Base-by-base conservation (phyloP, 2,888 invertebrate species). In the Trypoxylon attenuatum region DNA sequence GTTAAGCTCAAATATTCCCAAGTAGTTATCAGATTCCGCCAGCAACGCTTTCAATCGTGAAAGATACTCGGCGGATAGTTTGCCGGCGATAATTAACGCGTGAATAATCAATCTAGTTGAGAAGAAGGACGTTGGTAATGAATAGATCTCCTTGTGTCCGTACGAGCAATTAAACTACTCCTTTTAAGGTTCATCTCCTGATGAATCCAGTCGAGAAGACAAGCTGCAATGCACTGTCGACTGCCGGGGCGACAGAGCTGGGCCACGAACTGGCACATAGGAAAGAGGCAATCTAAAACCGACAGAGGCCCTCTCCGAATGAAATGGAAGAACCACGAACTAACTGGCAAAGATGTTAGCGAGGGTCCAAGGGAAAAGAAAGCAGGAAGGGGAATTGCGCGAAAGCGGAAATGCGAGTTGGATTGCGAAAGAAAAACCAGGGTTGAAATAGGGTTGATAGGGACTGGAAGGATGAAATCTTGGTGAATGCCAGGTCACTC, bases 401-500 rank as follows among this genome's bases (percentile, higher is more conserved):
- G 43, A 25, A 5, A 29, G 21, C 18, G 33, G 22, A 6, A 4
- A 21, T 25, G 13, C 15, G 46, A 13, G 33, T 15, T 8, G 18
- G 5, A 16, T 16, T 41, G 27, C 18, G 10, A 21, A 25, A 33
- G 13, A 18, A 47, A 1, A 21, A 53, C 19, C 19, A 23, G 27
- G 47, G 45, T n/a, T n/a, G 23, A 21, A 33, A 41, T 19, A 33
- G 39, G n/a, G 21, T n/a, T n/a, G n/a, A n/a, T n/a, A n/a, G n/a
- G n/a, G 13, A 22, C 5, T n/a, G 54, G 52, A 23, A 47, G 55
- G 57, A 60, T 61, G 63, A 73, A 69, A 79, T 76, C 76, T 78
- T 80, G 77, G 78, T 82, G 80, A 83, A 84, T 81, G 79, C 73
- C 65, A 71, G 72, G 75, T 79, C 72, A 81, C 76, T 81, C 82